Evolutionary conservation across 1,140 invertebrate species (phyloP).

Genomic region (Diuraphis noxia): DNA sequence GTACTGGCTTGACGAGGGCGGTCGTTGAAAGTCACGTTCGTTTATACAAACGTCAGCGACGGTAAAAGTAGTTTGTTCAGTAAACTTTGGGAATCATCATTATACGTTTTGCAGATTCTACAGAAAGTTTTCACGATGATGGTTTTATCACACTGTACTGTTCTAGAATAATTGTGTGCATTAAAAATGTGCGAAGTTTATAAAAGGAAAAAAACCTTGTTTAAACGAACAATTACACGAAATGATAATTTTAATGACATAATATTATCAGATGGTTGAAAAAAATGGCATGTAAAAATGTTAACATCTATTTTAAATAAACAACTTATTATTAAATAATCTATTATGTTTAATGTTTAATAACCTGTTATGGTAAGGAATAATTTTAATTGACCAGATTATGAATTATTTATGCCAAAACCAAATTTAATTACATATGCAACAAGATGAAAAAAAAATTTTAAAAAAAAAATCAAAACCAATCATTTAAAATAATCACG

Average conservation of each 20-base stretch:
- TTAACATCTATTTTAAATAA: not conserved
- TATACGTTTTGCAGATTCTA: constrained; percentile 26
- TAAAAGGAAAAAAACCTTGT: not conserved
- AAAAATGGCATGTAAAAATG: not conserved
- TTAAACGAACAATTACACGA: not conserved
- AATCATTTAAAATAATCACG: not conserved
- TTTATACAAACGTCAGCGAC: not conserved
- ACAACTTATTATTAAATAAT: not conserved
- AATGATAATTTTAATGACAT: no score
- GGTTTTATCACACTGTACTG: not conserved
- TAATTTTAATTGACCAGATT: not conserved
- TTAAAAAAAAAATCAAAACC: not conserved
- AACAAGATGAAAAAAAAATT: not conserved
- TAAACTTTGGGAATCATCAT: constrained; percentile 41
- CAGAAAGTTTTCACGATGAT: not conserved
- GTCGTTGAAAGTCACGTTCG: not conserved
- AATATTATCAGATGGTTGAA: no score
- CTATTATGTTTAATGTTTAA: no score
- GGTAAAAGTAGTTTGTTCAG: not conserved
- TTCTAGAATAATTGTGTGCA: not conserved
- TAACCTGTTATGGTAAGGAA: not conserved
- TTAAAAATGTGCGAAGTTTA: not conserved
- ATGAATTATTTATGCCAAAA: not conserved
- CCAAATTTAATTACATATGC: not conserved
- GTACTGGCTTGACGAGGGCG: not conserved